phyloP scores from a whole-genome alignment of 2,113 vertebrate species.

The Gymnorhina tibicen region DNA sequence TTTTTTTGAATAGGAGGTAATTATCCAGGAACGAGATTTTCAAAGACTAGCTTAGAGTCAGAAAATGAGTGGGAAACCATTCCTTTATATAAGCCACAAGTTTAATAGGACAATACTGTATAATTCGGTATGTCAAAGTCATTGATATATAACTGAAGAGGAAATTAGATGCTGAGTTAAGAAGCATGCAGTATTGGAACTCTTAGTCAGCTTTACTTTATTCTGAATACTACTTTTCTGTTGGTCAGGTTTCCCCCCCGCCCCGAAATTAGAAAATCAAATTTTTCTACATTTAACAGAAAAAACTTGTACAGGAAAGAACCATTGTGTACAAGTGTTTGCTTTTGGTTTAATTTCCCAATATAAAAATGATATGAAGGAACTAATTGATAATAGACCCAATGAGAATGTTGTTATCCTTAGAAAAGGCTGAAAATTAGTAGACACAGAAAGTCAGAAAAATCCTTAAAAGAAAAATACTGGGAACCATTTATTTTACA shows the following conservation, averaged over 20 bases:
- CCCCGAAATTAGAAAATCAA: too few species aligned
- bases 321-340: not conserved
- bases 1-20: not conserved
- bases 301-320: not conserved
- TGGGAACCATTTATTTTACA: not conserved
- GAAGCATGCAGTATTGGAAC: not conserved
- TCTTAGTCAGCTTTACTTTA: not conserved
- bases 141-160: not conserved
- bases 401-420: not conserved
- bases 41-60: not conserved
- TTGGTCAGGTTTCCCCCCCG: fast-evolving
- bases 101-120: not conserved
- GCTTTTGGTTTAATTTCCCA: not conserved
- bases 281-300: not conserved
- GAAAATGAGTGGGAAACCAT: not conserved
- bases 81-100: not conserved
- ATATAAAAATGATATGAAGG: not conserved
- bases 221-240: not conserved
- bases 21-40: not conserved
- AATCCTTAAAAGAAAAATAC: not conserved
- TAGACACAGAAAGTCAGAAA: not conserved
- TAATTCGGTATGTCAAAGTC: not conserved
- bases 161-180: not conserved
- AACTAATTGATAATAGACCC: not conserved
- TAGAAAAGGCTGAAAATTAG: not conserved